These are phyloP conservation scores for Dasyornis broadbenti DNA, from an alignment of 2,113 vertebrate species.

Conservation along the genomic window DNA sequence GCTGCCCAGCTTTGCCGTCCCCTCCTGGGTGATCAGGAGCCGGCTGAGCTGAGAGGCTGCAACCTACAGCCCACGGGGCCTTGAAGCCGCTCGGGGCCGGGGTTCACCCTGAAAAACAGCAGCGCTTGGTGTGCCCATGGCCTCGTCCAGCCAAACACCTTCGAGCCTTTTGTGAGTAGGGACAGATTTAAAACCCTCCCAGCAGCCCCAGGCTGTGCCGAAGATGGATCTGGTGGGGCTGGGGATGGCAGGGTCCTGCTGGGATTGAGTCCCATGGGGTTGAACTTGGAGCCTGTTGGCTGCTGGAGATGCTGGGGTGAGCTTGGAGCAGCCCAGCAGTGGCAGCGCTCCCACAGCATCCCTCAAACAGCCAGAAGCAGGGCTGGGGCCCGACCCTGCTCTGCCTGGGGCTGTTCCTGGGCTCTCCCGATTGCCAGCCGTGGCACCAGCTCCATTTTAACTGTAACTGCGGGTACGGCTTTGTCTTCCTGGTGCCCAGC, in stretches of 20 bases:
- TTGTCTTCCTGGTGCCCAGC: not conserved
- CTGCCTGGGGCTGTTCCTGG: fast-evolving
- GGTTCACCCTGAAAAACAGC: not conserved
- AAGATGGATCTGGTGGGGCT: fast-evolving
- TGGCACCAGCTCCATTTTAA: fast-evolving
- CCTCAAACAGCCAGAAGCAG: not conserved
- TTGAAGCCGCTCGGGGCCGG: fast-evolving
- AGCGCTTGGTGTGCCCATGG: not conserved
- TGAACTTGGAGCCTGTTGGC: fast-evolving
- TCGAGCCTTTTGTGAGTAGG: fast-evolving
- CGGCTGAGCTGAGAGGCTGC: fast-evolving
- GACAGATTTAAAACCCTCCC: fast-evolving
- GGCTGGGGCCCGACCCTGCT: fast-evolving
- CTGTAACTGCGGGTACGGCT: not conserved
- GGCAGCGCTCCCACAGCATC: not conserved
- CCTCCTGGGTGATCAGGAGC: not conserved
- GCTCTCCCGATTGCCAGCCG: not conserved
- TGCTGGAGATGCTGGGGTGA: not conserved
- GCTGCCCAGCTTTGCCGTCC: not conserved
- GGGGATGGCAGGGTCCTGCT: not conserved
- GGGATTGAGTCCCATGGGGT: fast-evolving
- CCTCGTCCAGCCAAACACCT: fast-evolving
- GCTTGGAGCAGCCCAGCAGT: not conserved
- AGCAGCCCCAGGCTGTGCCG: not conserved
- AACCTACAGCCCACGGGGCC: not conserved